phyloP scores from a whole-genome alignment of 1,140 invertebrate species.

The Bilobella aurantiaca region DNA sequence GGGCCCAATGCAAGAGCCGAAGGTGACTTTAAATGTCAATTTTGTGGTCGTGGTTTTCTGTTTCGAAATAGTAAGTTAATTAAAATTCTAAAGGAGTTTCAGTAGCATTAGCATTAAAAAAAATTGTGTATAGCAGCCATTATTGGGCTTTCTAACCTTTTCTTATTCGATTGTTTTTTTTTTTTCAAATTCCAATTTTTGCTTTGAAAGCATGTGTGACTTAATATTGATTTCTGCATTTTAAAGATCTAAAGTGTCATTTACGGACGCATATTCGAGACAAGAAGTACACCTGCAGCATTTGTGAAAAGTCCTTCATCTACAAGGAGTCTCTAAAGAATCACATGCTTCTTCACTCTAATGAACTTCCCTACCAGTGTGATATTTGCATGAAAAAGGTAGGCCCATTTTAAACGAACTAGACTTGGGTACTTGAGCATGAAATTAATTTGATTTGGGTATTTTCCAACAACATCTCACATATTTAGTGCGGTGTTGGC shows the following conservation, averaged over 20 bases:
- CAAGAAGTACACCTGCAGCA: slow-evolving; percentile 33
- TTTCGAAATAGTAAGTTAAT: slow-evolving; percentile 23
- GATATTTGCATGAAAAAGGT: slow-evolving; percentile 24
- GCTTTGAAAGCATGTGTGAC: too few relatives aligned
- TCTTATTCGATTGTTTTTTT: too few relatives aligned
- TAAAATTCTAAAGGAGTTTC: not conserved
- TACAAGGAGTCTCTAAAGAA: slow-evolving; percentile 34
- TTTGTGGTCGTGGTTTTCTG: slow-evolving; percentile 30
- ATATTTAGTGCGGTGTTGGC: too few relatives aligned
- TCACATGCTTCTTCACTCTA: slow-evolving; percentile 32
- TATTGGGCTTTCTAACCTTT: too few relatives aligned
- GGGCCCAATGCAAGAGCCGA: slow-evolving; percentile 11
- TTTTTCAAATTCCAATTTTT: too few relatives aligned
- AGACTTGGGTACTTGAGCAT: too few relatives aligned
- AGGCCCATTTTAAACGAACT: not conserved
- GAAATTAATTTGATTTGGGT: too few relatives aligned
- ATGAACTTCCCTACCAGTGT: slow-evolving; percentile 31
- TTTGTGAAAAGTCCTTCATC: slow-evolving; percentile 33
- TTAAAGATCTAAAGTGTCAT: slow-evolving; percentile 33
- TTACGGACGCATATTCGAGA: slow-evolving; percentile 32
- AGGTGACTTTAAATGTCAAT: slow-evolving; percentile 32
- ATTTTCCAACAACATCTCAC: too few relatives aligned
- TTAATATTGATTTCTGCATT: too few relatives aligned
- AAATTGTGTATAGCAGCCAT: too few relatives aligned
- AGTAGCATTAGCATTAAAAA: not conserved